Conservation (phyloP, 2,113 vertebrate genomes). For the Electrona antarctica region DNA sequence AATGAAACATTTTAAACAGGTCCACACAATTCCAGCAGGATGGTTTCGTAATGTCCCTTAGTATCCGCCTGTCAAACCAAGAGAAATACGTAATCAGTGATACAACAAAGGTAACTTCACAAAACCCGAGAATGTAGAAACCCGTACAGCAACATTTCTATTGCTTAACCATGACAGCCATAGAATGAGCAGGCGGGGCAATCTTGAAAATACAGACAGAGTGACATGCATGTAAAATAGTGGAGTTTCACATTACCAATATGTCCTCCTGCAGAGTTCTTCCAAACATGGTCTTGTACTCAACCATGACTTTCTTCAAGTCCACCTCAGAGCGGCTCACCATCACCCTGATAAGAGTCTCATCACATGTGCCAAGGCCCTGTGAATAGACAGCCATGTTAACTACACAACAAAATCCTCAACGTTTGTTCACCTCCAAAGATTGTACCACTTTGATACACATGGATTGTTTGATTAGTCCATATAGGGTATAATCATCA, state of each 20-base stretch:
- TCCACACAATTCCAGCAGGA: conserved; percentile 86
- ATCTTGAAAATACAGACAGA: not conserved
- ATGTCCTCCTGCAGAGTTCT: conserved; percentile 81
- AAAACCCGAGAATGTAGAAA: too few relatives aligned
- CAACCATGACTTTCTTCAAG: conserved; percentile 85
- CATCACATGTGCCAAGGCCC: conserved; percentile 81
- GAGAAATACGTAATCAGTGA: conserved; percentile 8
- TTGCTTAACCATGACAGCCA: not conserved
- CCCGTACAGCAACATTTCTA: not conserved
- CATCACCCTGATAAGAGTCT: conserved; percentile 84
- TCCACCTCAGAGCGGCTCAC: conserved; percentile 92
- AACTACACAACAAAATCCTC: too few relatives aligned
- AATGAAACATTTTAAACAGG: conserved; percentile 3
- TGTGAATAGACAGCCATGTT: conserved; percentile 25
- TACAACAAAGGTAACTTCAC: not conserved
- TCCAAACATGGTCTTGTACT: conserved; percentile 81
- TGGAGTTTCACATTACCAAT: conserved; percentile 66
- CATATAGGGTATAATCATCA: too few relatives aligned
- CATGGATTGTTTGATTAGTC: too few relatives aligned
- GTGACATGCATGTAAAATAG: not conserved
- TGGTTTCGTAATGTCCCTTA: conserved; percentile 84
- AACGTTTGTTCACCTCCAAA: too few relatives aligned
- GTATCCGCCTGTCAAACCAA: conserved; percentile 85
- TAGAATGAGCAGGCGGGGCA: too few relatives aligned
- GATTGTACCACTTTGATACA: too few relatives aligned